Evolutionary conservation across 2,113 vertebrate genomes (phyloP).

Genomic region (Theropithecus gelada): DNA sequence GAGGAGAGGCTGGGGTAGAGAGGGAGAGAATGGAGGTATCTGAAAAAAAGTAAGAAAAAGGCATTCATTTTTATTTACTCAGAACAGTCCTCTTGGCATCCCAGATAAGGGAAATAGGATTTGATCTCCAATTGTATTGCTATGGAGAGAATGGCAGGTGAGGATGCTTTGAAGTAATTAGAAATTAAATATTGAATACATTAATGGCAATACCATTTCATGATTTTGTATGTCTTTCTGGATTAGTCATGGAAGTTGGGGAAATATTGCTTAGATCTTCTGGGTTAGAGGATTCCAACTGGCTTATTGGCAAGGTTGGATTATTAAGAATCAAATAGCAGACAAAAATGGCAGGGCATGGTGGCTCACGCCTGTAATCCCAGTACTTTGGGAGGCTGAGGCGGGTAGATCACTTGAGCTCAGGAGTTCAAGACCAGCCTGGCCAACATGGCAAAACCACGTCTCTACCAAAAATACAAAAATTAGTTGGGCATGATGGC

Average conservation of each 20-base stretch:
- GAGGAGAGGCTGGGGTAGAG: background rate
- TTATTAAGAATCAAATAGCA: background rate
- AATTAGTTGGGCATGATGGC: too few relatives aligned
- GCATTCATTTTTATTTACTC: conserved; percentile 6
- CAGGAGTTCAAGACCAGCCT: too few relatives aligned
- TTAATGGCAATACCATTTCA: background rate
- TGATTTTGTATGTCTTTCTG: conserved; percentile 17
- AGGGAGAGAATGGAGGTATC: background rate
- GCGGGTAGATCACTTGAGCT: too few relatives aligned
- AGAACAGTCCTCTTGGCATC: background rate
- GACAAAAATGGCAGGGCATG: background rate
- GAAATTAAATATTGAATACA: background rate
- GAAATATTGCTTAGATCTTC: background rate
- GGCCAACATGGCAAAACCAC: too few relatives aligned
- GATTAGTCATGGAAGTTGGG: conserved; percentile 10
- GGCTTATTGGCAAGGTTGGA: background rate
- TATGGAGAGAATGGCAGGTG: background rate
- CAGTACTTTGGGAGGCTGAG: too few relatives aligned
- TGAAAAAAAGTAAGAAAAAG: background rate
- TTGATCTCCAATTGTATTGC: background rate
- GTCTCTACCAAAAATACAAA: too few relatives aligned
- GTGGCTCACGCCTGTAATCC: background rate
- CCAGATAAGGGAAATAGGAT: background rate
- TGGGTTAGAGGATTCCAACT: background rate
- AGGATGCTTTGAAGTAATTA: background rate